Conservation (phyloP, 2,113 vertebrate genomes). For the Amphiprion ocellaris region DNA sequence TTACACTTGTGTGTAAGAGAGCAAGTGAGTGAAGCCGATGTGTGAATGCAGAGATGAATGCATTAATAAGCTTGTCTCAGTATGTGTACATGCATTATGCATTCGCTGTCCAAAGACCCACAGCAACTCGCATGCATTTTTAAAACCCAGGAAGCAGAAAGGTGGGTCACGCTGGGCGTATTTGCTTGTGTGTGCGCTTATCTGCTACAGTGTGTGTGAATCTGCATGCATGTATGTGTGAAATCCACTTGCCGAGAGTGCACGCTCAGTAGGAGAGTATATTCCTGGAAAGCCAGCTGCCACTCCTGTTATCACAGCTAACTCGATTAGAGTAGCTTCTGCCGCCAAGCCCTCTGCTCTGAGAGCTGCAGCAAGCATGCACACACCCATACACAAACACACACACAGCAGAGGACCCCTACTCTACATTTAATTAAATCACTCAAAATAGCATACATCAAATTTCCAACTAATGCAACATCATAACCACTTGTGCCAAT, state of each 20-base stretch:
- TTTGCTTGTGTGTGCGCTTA: slow-evolving; percentile 4
- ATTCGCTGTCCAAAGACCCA: slow-evolving; percentile 45
- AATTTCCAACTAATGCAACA: slow-evolving; percentile 20
- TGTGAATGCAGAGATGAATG: slow-evolving; percentile 49
- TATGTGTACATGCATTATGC: slow-evolving; percentile 60
- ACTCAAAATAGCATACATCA: slow-evolving; percentile 24
- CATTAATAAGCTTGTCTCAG: slow-evolving; percentile 59
- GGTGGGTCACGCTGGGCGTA: slow-evolving; percentile 36
- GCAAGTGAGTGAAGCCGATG: not conserved
- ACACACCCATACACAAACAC: not conserved
- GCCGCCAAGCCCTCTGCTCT: slow-evolving; percentile 42
- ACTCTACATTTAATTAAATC: slow-evolving; percentile 35
- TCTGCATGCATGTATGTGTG: slow-evolving; percentile 27
- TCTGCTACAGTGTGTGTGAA: not conserved
- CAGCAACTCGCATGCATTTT: slow-evolving; percentile 50
- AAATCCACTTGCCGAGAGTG: slow-evolving; percentile 50
- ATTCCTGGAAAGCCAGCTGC: slow-evolving; percentile 78
- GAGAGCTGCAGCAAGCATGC: slow-evolving; percentile 9
- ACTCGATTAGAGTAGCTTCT: slow-evolving; percentile 73
- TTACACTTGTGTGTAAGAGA: not conserved
- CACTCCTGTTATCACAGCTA: slow-evolving; percentile 71
- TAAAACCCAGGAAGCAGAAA: slow-evolving; percentile 44
- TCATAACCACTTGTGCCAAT: slow-evolving; percentile 5
- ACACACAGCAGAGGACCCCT: not conserved
- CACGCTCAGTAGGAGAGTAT: slow-evolving; percentile 56